Evolutionary conservation across 2,113 vertebrate species (phyloP), one percentile per base, ranked within the genome.

Genomic region (Semnopithecus entellus): DNA sequence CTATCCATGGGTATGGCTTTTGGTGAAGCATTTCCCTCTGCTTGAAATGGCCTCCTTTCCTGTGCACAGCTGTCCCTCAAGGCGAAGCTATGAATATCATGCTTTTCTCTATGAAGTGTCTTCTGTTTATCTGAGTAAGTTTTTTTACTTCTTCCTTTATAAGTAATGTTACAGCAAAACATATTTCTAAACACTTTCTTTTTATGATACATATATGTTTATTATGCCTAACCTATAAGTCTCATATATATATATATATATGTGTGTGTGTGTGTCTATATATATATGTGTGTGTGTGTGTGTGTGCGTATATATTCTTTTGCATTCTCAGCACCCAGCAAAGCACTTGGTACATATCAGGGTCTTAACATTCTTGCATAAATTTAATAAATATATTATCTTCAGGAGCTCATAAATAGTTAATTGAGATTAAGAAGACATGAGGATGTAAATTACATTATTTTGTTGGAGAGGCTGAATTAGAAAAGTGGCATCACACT

Each of bases 301-400:
- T 20, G 0, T 20, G 0, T 10, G 1, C 10, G 2, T 27, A 14
- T 78, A 17, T 76, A 73, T 40, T 12, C 8, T 92, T 78, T 72
- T 83, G 1, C 35, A 48, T 72, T 90, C 55, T 27, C 50, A 89
- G 14, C 1, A 38, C 20, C 50, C 30, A 84, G 13, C 5, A 30
- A 20, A 91, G 12, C 4, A 40, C 13, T 4, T 90, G 55, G 25
- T 4, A 70, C 8, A 40, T 32, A 61, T 22, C 18, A 84, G 17
- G 1, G 55, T 52, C 17, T 92, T 48, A 81, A 82, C 11, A 27
- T 18, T 50, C 9, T 64, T 64, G 30, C 61, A 59, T 45, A 4
- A 30, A 25, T 40, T 57, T 82, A 40, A 55, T 80, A 55, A 87
- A 68, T 7, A 40, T 23, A 45, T n/a, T 82, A 11, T 8, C 2